Evolutionary conservation across 2,113 vertebrate genomes (phyloP).

Genomic region (Corythoichthys haematopterus): DNA sequence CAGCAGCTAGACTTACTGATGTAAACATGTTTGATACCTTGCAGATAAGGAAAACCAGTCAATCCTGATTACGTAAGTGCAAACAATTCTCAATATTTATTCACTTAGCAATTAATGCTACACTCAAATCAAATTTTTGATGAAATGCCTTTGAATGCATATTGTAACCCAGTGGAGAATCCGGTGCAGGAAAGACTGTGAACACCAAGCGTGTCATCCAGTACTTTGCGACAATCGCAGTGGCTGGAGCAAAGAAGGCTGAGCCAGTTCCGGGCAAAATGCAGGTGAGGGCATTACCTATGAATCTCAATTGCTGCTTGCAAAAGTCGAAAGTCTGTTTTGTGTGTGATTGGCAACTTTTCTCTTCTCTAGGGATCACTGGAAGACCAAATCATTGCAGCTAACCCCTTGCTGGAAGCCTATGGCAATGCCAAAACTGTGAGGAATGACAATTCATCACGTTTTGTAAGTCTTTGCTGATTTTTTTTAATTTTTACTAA

Average conservation of each 20-base stretch:
- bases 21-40: slow-evolving; percentile 14
- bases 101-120: background rate
- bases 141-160: slow-evolving; percentile 7
- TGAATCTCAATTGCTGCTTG: background rate
- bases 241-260: slow-evolving; percentile 64
- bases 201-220: slow-evolving; percentile 96
- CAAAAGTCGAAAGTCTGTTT: background rate
- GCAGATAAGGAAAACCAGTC: slow-evolving; percentile 79
- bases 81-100: background rate
- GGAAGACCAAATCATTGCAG: slow-evolving; percentile 80
- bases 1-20: slow-evolving; percentile 38
- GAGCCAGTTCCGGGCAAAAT: slow-evolving; percentile 69
- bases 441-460: slow-evolving; percentile 86
- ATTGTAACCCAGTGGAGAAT: slow-evolving; percentile 80
- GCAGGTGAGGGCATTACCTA: slow-evolving; percentile 60
- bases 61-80: slow-evolving; percentile 83
- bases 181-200: slow-evolving; percentile 92
- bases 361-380: slow-evolving; percentile 76
- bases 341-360: background rate
- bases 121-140: slow-evolving; percentile 5
- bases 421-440: slow-evolving; percentile 86
- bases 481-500: background rate
- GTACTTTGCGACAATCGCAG: slow-evolving; percentile 95
- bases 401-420: slow-evolving; percentile 76
- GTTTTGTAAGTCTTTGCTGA: slow-evolving; percentile 75